Evolutionary conservation across 2,797 vertebrate genomes (phyloP).

Genomic region (Eidolon dupreanum): DNA sequence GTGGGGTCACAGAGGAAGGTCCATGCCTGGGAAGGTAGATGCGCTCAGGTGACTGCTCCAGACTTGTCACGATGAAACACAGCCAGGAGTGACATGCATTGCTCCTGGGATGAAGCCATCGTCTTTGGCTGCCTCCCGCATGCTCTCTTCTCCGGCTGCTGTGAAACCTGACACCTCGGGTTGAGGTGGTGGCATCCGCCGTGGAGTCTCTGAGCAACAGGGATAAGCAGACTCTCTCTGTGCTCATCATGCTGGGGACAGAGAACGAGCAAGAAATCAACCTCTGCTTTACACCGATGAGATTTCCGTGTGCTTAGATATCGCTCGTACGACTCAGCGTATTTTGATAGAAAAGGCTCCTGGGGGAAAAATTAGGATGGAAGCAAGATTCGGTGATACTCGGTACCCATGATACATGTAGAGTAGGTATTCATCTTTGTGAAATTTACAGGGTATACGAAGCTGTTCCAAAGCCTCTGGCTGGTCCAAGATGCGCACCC

Average conservation of each 20-base stretch:
- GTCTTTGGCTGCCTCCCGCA: no score
- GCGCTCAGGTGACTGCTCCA: not conserved
- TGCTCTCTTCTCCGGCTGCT: accelerated
- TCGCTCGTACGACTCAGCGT: not conserved
- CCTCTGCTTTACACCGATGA: not conserved
- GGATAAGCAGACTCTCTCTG: not conserved
- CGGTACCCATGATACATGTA: accelerated
- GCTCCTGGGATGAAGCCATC: not conserved
- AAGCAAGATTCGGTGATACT: not conserved
- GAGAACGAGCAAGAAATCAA: not conserved
- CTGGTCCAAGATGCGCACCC: not conserved
- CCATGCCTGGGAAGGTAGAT: no score
- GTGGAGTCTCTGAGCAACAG: not conserved
- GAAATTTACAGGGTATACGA: not conserved
- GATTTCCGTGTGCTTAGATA: no score
- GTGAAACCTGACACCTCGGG: accelerated
- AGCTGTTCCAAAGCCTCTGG: not conserved
- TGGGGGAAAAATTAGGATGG: accelerated
- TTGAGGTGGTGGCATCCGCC: accelerated
- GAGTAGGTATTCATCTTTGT: not conserved
- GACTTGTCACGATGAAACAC: not conserved
- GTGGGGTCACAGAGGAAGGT: accelerated
- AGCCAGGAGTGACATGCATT: accelerated
- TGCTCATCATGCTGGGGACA: accelerated
- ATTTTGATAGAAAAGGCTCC: no score